Evolutionary conservation across 1,140 invertebrate species (phyloP).

Genomic region (Drosophila sturtevanti): DNA sequence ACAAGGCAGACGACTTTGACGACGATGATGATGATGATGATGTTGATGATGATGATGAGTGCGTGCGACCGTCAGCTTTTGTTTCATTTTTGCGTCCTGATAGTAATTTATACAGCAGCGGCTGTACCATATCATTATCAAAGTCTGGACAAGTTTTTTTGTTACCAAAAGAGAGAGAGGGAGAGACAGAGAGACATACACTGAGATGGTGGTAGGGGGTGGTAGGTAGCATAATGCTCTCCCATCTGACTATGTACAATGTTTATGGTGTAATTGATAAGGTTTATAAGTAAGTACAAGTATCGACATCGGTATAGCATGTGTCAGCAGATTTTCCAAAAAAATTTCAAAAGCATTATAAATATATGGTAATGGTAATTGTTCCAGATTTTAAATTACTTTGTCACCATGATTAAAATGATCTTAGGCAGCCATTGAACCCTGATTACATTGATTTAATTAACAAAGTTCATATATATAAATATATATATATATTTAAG

Average conservation of each 20-base stretch:
- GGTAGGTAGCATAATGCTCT: neutral
- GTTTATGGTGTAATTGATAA: conserved; percentile 1
- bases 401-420: neutral
- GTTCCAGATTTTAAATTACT: neutral
- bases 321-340: neutral
- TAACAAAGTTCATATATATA: no score
- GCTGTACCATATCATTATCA: conserved; percentile 71
- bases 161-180: neutral
- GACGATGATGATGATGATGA: neutral
- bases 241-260: neutral
- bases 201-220: neutral
- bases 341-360: neutral
- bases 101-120: conserved; percentile 74
- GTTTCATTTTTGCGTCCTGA: conserved; percentile 48
- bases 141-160: conserved; percentile 46
- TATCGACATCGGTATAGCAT: neutral
- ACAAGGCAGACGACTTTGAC: conserved; percentile 6
- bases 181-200: neutral
- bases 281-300: neutral
- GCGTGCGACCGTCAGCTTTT: conserved; percentile 7
- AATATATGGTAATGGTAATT: neutral
- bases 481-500: no score
- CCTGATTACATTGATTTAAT: no score
- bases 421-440: no score
- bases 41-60: neutral